Conservation (phyloP, 2,113 vertebrate species). For the Silurus glanis region DNA sequence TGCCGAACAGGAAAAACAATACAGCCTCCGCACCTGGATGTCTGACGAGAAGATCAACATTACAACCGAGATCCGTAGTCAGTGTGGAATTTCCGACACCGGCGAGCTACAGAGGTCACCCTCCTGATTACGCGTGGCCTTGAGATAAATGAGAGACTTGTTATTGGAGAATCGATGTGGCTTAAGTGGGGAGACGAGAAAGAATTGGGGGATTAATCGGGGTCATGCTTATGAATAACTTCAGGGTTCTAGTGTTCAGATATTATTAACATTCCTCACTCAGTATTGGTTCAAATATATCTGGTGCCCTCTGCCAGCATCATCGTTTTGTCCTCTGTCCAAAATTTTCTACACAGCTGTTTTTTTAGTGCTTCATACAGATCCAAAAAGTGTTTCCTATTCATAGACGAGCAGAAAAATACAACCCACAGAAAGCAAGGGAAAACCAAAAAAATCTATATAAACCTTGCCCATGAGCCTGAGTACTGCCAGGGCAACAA, state of each 20-base stretch:
- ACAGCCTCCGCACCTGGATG: not conserved
- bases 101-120: not conserved
- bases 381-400: too few relatives aligned
- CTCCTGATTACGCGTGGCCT: not conserved
- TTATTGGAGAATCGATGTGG: conserved; percentile 34
- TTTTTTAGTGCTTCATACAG: not conserved
- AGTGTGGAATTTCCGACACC: not conserved
- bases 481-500: too few relatives aligned
- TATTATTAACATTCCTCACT: not conserved
- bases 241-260: not conserved
- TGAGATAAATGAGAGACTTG: not conserved
- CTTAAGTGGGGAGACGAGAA: conserved; percentile 3
- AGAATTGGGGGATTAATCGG: not conserved
- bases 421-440: too few relatives aligned
- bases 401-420: too few relatives aligned
- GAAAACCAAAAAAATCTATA: too few relatives aligned
- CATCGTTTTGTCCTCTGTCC: not conserved
- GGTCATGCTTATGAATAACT: conserved; percentile 30
- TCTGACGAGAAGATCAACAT: not conserved
- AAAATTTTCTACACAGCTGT: not conserved
- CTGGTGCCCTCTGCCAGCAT: not conserved
- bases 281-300: not conserved
- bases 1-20: not conserved
- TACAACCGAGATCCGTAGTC: not conserved
- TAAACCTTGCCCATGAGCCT: too few relatives aligned